Evolutionary conservation across 2,888 invertebrate genomes (phyloP), one percentile per base, ranked within the genome.

Genomic region (Tenodera sinensis): DNA sequence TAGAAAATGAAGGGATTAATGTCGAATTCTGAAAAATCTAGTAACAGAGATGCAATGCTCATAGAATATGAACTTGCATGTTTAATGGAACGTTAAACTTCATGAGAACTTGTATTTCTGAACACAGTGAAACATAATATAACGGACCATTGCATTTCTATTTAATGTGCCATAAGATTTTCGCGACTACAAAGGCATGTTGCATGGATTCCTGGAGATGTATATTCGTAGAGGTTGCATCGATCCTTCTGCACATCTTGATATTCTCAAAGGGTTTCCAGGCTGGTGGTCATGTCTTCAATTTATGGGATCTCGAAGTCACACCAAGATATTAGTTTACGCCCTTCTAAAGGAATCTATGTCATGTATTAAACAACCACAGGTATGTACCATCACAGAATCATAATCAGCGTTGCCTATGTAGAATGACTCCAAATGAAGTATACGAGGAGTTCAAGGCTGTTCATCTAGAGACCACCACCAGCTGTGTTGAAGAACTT

Each of bases 401-500:
- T 71, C 25, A 71, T 6, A 20, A 20, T 14, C 20, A 71, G 54
- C 54, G 20, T 20, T 20, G 6, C 20, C 25, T 3, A 6, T 20
- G 20, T 15, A 71, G 20, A 14, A 54, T 15, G 15, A 14, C 8
- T 12, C 9, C 42, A 42, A 12, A 42, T 42, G 6, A 42, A 12
- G 1, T 1, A 42, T 0, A 1, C 12, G 1, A 42, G 2, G 12
- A 12, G 1, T 12, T 9, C 9, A 1, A 42, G 1, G 1, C 1
- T 42, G 9, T 42, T 12, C 12, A 12, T 42, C 42, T 7, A 12
- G 42, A 2, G 12, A 42, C 1, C 12, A 42, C 42, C 42, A 42
- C 9, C 12, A 1, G 12, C 42, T 42, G 1, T 42, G 42, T 42
- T 42, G 42, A 12, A 12, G 12, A 42, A 42, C 12, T 1, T 12